Percentiles rank a stretch among this genome's conserved stretches.
Conservation (phyloP, 2,888 invertebrate species). For the Meta bourneti region DNA sequence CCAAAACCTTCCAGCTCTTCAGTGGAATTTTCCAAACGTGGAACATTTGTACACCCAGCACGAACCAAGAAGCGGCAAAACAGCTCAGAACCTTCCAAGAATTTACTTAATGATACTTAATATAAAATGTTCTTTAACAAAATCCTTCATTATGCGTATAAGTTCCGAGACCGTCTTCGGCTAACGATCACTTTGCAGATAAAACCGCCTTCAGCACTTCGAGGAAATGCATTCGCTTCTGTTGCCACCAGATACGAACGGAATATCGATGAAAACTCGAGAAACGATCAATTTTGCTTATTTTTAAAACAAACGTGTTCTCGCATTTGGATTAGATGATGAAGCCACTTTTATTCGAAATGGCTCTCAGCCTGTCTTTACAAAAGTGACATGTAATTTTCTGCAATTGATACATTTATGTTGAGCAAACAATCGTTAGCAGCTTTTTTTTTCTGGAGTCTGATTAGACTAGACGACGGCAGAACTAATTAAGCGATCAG, state of each 20-base stretch:
- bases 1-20: not conserved
- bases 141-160: not conserved
- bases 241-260: not conserved
- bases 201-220: not conserved
- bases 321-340: not conserved
- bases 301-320: not conserved
- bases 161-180: not conserved
- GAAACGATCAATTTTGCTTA: not conserved
- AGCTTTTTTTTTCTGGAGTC: not conserved
- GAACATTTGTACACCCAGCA: not conserved
- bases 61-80: not conserved
- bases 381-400: not conserved
- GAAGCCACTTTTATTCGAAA: not conserved
- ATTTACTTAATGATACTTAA: not conserved
- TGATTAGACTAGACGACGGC: not conserved
- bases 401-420: no score
- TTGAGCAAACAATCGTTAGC: not conserved
- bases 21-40: not conserved
- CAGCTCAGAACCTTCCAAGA: not conserved
- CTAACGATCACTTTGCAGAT: not conserved
- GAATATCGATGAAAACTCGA: not conserved
- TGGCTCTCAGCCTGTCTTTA: not conserved
- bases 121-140: not conserved
- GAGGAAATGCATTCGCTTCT: not conserved
- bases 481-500: not conserved